Percentiles rank a stretch among this genome's conserved stretches.
phyloP scores from a whole-genome alignment of 2,797 vertebrate species.

The Rhabdophis nuchalis region DNA sequence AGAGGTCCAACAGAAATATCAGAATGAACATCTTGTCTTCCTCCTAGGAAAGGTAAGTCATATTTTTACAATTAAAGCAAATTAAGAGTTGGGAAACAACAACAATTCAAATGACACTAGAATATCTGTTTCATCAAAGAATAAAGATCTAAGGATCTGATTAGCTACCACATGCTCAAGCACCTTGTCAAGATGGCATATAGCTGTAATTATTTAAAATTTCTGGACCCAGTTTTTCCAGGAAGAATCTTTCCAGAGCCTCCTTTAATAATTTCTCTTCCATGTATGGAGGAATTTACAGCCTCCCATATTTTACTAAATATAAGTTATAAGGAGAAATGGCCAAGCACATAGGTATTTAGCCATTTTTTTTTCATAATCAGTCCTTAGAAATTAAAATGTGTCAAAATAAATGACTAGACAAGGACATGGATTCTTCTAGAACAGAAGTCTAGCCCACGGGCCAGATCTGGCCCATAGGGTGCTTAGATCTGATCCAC shows the following conservation, averaged over 20 bases:
- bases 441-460: too few species aligned
- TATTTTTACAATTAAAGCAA: neutral
- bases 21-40: neutral
- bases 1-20: neutral
- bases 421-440: neutral
- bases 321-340: neutral
- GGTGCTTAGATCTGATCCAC: too few species aligned
- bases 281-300: neutral
- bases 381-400: neutral
- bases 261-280: neutral
- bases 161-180: neutral
- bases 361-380: neutral
- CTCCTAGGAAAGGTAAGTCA: neutral
- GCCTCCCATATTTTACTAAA: neutral
- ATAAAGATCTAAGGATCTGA: neutral
- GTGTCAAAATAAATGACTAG: neutral
- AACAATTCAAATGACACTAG: neutral
- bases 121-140: neutral
- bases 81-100: neutral
- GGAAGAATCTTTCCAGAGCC: neutral
- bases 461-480: too few species aligned
- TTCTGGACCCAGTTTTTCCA: neutral
- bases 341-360: neutral
- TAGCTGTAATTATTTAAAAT: neutral
- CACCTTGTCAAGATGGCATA: neutral